A percentile compares a stretch with the other conserved stretches of the same genome.
Evolutionary conservation across 2,888 invertebrate genomes (phyloP).

Genomic region (Chamaedrilus cognettii): DNA sequence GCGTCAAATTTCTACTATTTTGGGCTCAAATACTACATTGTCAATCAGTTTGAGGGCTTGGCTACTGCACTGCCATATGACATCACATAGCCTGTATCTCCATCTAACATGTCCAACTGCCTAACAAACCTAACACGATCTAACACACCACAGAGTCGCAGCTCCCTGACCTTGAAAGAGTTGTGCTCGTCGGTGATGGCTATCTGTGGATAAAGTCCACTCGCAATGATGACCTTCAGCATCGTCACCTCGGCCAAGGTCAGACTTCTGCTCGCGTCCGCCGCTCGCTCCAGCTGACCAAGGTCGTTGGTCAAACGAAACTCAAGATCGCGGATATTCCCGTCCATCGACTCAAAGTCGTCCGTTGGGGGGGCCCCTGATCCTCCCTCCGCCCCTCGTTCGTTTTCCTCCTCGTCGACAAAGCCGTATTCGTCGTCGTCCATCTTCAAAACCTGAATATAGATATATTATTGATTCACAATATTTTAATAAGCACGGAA

Average conservation of each 20-base stretch:
- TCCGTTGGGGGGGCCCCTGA: conserved; percentile 61
- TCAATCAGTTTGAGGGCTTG: too few relatives aligned
- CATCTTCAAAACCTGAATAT: conserved; percentile 65
- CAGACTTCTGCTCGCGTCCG: conserved; percentile 49
- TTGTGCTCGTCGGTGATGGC: conserved; percentile 95
- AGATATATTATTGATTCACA: too few relatives aligned
- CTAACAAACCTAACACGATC: too few relatives aligned
- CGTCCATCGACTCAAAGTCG: conserved; percentile 68
- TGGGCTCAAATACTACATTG: too few relatives aligned
- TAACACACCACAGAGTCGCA: too few relatives aligned
- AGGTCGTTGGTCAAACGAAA: conserved; percentile 80
- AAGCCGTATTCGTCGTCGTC: conserved; percentile 36
- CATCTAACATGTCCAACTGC: too few relatives aligned
- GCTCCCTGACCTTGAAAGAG: conserved; percentile 76
- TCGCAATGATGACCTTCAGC: conserved; percentile 74
- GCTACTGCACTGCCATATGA: too few relatives aligned
- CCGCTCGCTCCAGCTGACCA: conserved; percentile 46
- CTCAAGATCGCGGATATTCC: conserved; percentile 81
- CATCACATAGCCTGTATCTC: too few relatives aligned
- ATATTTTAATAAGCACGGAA: too few relatives aligned
- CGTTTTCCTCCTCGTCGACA: conserved; percentile 52
- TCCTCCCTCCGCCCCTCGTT: conserved; percentile 24
- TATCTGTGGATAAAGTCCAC: conserved; percentile 91
- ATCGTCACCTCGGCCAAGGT: conserved; percentile 50
- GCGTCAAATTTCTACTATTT: too few relatives aligned